These are phyloP conservation scores for Dreissena rostriformis DNA, from an alignment of 1,140 invertebrate genomes.

Conservation along the genomic window DNA sequence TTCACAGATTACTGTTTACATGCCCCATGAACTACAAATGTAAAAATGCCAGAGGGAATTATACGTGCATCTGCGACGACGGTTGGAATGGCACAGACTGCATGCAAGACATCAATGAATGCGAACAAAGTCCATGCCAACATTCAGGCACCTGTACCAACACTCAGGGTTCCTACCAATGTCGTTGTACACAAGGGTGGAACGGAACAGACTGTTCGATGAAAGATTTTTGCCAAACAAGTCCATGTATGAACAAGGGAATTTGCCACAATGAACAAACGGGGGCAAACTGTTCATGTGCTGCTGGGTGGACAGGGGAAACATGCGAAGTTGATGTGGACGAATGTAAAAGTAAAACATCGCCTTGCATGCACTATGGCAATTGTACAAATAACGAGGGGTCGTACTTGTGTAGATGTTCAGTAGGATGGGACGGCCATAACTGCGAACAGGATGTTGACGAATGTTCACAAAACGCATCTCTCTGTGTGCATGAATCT, in stretches of 20 bases:
- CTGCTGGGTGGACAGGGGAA: background rate
- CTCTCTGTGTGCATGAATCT: conserved; percentile 20
- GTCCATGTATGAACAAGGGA: conserved; percentile 54
- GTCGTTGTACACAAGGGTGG: conserved; percentile 23
- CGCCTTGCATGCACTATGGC: conserved; percentile 17
- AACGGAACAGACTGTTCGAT: conserved; percentile 16
- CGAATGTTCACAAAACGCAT: conserved; percentile 21
- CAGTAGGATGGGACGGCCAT: conserved; percentile 25
- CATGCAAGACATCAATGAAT: conserved; percentile 46
- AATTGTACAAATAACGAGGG: conserved; percentile 13
- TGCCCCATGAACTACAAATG: background rate
- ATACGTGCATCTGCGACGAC: background rate
- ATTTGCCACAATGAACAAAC: conserved; percentile 34
- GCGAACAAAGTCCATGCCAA: conserved; percentile 19
- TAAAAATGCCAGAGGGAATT: background rate
- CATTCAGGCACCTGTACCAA: conserved; percentile 37
- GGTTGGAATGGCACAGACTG: conserved; percentile 18
- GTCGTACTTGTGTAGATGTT: conserved; percentile 37
- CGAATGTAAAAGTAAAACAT: background rate
- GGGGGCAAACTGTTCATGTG: conserved; percentile 15
- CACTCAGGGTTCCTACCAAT: conserved; percentile 25
- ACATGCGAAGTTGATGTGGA: conserved; percentile 1
- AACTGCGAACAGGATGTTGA: conserved; percentile 48
- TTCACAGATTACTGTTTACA: background rate
- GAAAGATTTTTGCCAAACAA: conserved; percentile 25